phyloP scores from a whole-genome alignment of 2,888 invertebrate genomes.

The Nezara viridula region DNA sequence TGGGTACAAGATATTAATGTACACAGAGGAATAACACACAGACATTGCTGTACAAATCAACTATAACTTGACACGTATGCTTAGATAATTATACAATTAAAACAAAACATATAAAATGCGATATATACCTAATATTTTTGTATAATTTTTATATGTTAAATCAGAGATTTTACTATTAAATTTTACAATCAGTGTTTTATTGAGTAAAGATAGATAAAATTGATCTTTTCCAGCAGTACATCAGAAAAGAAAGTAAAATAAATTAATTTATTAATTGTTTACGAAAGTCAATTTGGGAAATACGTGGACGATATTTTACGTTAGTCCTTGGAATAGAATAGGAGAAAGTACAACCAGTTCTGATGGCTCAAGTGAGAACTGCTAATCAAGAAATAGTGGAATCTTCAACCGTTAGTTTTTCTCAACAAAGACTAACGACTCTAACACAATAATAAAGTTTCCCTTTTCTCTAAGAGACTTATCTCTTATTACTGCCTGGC shows the following conservation, averaged over 20 bases:
- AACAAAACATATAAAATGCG: no score
- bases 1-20: no score
- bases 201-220: not conserved
- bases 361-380: not conserved
- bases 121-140: no score
- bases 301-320: not conserved
- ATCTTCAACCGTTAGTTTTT: conserved; percentile 15
- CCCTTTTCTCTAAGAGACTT: not conserved
- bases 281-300: not conserved
- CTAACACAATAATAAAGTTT: not conserved
- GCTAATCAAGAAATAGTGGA: conserved; percentile 17
- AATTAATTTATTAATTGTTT: not conserved
- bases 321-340: not conserved
- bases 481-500: not conserved
- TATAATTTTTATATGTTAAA: no score
- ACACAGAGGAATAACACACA: no score
- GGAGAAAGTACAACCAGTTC: conserved; percentile 11
- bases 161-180: no score
- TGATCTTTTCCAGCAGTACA: not conserved
- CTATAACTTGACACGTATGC: no score
- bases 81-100: no score
- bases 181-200: no score
- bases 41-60: no score
- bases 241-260: not conserved
- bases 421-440: conserved; percentile 17